Percentiles rank a stretch among this genome's conserved stretches.
These are phyloP conservation scores for Raja brachyura DNA, from an alignment of 2,113 vertebrate genomes.

Conservation along the genomic window DNA sequence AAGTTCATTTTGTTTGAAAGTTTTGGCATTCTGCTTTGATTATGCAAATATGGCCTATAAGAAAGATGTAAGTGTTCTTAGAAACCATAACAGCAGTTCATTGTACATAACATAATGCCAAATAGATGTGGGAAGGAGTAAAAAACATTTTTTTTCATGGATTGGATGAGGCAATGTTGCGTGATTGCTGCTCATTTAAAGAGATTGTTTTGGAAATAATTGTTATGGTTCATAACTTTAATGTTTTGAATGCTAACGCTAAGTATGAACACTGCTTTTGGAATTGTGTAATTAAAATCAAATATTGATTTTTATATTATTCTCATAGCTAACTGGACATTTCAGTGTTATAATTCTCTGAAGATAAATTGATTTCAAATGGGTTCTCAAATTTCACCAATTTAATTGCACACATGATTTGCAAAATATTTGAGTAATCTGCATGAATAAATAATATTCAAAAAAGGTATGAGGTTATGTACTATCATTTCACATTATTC, in stretches of 20 bases:
- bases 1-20: constrained; percentile 18
- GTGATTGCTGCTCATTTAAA: background rate
- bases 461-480: background rate
- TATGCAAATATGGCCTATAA: background rate
- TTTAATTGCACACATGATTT: background rate
- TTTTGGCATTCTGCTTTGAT: background rate
- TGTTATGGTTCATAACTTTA: background rate
- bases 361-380: background rate
- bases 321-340: background rate
- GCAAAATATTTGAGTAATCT: background rate
- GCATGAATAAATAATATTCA: background rate
- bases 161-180: background rate
- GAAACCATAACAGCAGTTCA: background rate
- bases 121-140: background rate
- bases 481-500: background rate
- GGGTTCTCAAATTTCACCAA: background rate
- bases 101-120: background rate
- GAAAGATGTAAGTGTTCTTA: background rate
- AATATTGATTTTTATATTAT: background rate
- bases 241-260: background rate
- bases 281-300: background rate
- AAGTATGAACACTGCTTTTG: background rate
- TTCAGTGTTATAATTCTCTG: background rate
- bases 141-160: background rate
- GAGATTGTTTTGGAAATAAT: background rate